Evolutionary conservation across 1,140 invertebrate species (phyloP).

Genomic region (Polyergus mexicanus): DNA sequence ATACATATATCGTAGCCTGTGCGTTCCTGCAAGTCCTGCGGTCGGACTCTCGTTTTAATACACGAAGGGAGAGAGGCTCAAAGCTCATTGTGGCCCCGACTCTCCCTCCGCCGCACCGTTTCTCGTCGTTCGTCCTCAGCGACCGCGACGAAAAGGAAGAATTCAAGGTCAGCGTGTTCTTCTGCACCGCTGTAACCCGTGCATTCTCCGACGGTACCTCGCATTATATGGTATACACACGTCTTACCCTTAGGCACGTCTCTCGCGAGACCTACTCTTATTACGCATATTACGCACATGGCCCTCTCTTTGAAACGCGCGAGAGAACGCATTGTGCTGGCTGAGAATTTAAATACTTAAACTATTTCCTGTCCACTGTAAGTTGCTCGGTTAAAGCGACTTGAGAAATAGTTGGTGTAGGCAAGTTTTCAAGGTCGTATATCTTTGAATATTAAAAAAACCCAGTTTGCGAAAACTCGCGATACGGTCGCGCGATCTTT

Average conservation of each 20-base stretch:
- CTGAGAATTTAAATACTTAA: constrained; percentile 37
- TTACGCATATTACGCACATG: constrained; percentile 46
- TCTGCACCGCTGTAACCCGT: constrained; percentile 61
- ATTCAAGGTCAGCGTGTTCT: constrained; percentile 78
- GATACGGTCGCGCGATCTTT: constrained; percentile 25
- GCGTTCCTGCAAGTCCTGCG: neutral
- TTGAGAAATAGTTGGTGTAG: constrained; percentile 20
- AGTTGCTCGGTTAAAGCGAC: neutral
- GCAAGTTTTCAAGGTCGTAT: constrained; percentile 20
- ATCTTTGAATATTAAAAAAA: constrained; percentile 31
- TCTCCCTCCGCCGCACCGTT: constrained; percentile 32
- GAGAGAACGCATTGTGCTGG: constrained; percentile 17
- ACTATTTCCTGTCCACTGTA: constrained; percentile 19
- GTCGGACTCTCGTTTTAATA: constrained; percentile 37
- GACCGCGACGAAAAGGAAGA: constrained; percentile 58
- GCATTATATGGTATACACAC: constrained; percentile 50
- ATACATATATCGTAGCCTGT: neutral
- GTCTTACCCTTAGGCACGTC: constrained; percentile 20
- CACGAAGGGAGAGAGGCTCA: constrained; percentile 9
- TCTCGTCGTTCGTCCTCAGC: constrained; percentile 53
- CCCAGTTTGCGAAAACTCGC: constrained; percentile 6
- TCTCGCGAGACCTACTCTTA: constrained; percentile 11
- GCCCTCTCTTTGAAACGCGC: constrained; percentile 16
- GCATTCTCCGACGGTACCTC: constrained; percentile 13
- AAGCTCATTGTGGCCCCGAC: constrained; percentile 41